Base-by-base conservation (phyloP, 2,888 invertebrate genomes). In the Drosophila incognita region DNA sequence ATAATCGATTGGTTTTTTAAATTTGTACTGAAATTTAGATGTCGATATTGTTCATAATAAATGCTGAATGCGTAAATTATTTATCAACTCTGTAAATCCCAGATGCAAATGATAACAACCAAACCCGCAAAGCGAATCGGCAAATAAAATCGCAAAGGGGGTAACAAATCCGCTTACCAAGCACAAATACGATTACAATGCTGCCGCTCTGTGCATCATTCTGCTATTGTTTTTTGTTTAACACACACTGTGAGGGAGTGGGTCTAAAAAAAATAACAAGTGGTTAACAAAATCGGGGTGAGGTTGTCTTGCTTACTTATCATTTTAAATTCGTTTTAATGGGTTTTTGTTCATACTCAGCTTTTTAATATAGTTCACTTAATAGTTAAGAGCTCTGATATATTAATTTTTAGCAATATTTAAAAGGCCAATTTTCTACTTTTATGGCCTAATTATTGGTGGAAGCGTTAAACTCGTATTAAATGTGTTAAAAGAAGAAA, bases 141-240 rank as follows among this genome's bases (percentile, higher is more conserved):
- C 36, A 52, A 62, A 58, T n/a, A 59, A 62, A 46, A 54, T 29
- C 53, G 11, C 1, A 59, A 57, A 8, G 53, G 56, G 58, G 18
- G 49, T 38, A 29, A 58, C 33, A 76, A 79, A 82, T 64, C 72
- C 65, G 64, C 64, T 82, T 72, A 76, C n/a, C 42, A 46, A 49
- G 49, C 64, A 57, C 31, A 69, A 73, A 69, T 33, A 40, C 64
- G 60, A 59, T 62, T 53, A 51, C 56, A 72, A 63, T 52, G 21
- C 40, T 40, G 27, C 8, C 33, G 11, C 11, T 38, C 7, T 62
- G 27, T 11, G 15, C 33, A 6, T 0, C 10, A n/a, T 29, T 4
- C 24, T 38, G 6, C 6, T 11, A 29, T 38, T 56, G 56, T 29
- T 13, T 38, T 38, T 11, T n/a, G 8, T 0, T 13, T 13, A 13